Evolutionary conservation across 2,888 invertebrate species (phyloP), one percentile per base, ranked within the genome.

Genomic region (Dicyrtoma fusca): DNA sequence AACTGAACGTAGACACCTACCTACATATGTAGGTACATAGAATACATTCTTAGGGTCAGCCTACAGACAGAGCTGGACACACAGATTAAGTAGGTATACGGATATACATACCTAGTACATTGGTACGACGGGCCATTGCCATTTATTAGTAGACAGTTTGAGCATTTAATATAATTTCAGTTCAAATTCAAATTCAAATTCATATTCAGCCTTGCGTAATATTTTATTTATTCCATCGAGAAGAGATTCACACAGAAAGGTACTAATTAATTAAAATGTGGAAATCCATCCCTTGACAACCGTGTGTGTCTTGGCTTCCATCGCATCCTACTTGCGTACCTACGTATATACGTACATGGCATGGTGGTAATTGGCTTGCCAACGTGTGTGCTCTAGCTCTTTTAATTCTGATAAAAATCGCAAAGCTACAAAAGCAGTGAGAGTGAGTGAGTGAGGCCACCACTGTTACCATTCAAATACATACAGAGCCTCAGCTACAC

Each of bases 211-310:
- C 17, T 34, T 34, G 34, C 34, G 34, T 34, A 34, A 34, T 3
- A 34, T 34, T 34, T 34, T 34, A 34, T 34, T 34, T 34, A 34
- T 34, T 34, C 34, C 8, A 5, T 34, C 34, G 34, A 34, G 34
- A 34, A 17, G 49, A 49, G 49, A n/a, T 14, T 49, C 14, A 14
- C n/a, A 49, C 17, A 55, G 21, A 55, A 21, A 63, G 45, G 47
- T 47, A 23, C 23, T 63, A 63, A 47, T 63, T 63, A 63, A 65
- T 65, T 51, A 53, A 45, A 51, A 21, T 51, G n/a, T 25, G 45
- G 26, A 47, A 34, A 21, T 47, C 1, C 1, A 13, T 21, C 14
- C 21, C 19, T 55, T 34, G 34, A 34, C 34, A 34, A 34, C 19
- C 21, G 59, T 26, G 59, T 59, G 59, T 59, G 59, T 59, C n/a